phyloP scores from a whole-genome alignment of 2,797 vertebrate species.

The Nyctibius grandis region DNA sequence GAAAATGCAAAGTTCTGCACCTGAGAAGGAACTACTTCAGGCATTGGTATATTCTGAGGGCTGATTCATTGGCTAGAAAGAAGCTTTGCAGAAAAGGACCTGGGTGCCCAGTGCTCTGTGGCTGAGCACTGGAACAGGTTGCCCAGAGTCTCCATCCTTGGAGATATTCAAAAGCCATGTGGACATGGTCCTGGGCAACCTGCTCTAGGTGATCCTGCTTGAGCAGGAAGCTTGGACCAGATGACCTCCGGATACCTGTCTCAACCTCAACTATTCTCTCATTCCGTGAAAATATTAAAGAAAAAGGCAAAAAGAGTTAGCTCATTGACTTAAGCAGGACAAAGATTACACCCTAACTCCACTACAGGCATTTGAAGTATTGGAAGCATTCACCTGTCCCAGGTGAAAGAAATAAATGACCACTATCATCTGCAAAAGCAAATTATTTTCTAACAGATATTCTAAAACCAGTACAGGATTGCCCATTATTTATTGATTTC shows the following conservation, averaged over 20 bases:
- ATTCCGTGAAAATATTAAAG: not conserved
- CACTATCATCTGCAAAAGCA: not conserved
- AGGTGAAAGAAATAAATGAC: not conserved
- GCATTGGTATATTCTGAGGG: not conserved
- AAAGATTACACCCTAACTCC: not conserved
- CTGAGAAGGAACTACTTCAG: not conserved
- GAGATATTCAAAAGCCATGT: not conserved
- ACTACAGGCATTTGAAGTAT: not conserved
- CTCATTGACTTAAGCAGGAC: not conserved
- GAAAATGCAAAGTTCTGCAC: not conserved
- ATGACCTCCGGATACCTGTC: not conserved
- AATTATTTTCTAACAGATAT: not conserved
- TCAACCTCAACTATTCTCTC: not conserved
- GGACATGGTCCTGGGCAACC: not conserved
- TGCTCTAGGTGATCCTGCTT: not conserved
- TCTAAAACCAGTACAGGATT: not conserved
- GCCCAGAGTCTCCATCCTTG: not conserved
- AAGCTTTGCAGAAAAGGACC: not conserved
- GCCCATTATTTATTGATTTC: not conserved
- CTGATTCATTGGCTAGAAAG: not conserved
- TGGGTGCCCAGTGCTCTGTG: not conserved
- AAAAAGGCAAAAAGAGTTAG: not conserved
- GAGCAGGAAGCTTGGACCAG: not conserved
- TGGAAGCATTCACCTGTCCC: not conserved
- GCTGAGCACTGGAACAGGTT: not conserved